A percentile compares a stretch with the other conserved stretches of the same genome.
Conservation (phyloP, 1,140 invertebrate genomes). For the Caenorhabditis remanei region DNA sequence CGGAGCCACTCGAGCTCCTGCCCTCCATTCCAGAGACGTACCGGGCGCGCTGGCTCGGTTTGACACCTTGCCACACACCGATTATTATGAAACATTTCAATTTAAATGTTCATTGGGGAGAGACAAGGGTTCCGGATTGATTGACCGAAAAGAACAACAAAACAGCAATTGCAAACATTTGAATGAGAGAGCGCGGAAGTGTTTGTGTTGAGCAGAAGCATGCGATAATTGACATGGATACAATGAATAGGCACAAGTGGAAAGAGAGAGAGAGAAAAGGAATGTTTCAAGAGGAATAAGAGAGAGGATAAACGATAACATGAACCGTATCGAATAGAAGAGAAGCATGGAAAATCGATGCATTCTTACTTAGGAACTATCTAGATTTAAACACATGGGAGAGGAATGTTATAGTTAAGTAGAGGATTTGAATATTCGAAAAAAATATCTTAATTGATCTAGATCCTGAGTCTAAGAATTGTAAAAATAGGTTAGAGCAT, state of each 20-base stretch:
- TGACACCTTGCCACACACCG: conserved; percentile 53
- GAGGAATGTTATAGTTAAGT: too few species aligned
- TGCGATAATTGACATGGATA: conserved; percentile 56
- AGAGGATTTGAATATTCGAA: too few species aligned
- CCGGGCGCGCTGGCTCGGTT: conserved; percentile 40
- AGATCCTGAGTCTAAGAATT: too few species aligned
- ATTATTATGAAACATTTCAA: conserved; percentile 56
- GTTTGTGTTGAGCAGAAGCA: conserved; percentile 41
- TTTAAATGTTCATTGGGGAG: background rate
- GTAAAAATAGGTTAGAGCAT: too few species aligned
- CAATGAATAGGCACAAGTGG: conserved; percentile 44
- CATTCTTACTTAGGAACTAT: too few species aligned
- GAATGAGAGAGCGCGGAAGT: conserved; percentile 10
- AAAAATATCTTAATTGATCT: too few species aligned
- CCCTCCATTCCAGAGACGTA: conserved; percentile 1
- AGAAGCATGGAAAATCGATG: too few species aligned
- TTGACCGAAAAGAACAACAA: conserved; percentile 30
- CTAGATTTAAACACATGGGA: too few species aligned
- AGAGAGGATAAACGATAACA: background rate
- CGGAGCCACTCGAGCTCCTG: conserved; percentile 34
- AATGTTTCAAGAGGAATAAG: background rate
- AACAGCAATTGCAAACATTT: conserved; percentile 26
- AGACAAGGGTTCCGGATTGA: conserved; percentile 35
- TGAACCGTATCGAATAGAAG: background rate
- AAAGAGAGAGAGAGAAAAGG: background rate